Evolutionary conservation across 2,797 vertebrate genomes (phyloP).

Genomic region (Scolopax bukidnonensis): DNA sequence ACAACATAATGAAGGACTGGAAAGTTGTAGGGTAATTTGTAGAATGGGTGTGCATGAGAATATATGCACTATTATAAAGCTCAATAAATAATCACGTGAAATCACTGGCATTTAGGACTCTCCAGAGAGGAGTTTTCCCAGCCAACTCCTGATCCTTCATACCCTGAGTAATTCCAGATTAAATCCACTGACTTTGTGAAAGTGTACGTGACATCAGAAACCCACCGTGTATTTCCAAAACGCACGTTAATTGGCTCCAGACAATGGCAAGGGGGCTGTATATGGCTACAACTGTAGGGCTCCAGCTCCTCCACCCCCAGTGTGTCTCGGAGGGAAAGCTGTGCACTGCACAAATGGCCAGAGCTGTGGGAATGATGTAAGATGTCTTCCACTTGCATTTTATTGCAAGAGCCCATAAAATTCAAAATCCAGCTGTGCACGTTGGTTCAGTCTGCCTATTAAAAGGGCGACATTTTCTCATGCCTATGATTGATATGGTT

Average conservation of each 20-base stretch:
- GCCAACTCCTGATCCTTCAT: constrained; percentile 18
- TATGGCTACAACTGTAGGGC: not conserved
- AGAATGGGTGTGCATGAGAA: constrained; percentile 17
- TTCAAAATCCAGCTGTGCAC: constrained; percentile 44
- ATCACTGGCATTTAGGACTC: constrained; percentile 56
- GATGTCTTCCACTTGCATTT: constrained; percentile 34
- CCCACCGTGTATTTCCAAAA: not conserved
- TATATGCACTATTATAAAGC: constrained; percentile 33
- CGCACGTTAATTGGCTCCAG: constrained; percentile 1
- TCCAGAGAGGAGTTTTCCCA: constrained; percentile 50
- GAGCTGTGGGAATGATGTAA: constrained; percentile 34
- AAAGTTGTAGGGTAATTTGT: constrained; percentile 36
- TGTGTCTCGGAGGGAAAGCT: not conserved
- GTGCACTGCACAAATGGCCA: not conserved
- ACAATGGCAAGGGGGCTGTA: not conserved
- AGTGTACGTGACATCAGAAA: constrained; percentile 36
- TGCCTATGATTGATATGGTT: constrained; percentile 24
- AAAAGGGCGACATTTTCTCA: not conserved
- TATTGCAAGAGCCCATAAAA: constrained; percentile 33
- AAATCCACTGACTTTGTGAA: constrained; percentile 28
- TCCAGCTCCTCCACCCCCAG: not conserved
- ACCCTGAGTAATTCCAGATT: constrained; percentile 53
- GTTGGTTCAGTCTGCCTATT: not conserved
- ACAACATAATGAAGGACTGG: constrained; percentile 18
- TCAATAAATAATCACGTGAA: constrained; percentile 64